phyloP scores from a whole-genome alignment of 2,113 vertebrate species.

The Cyrtonyx montezumae region DNA sequence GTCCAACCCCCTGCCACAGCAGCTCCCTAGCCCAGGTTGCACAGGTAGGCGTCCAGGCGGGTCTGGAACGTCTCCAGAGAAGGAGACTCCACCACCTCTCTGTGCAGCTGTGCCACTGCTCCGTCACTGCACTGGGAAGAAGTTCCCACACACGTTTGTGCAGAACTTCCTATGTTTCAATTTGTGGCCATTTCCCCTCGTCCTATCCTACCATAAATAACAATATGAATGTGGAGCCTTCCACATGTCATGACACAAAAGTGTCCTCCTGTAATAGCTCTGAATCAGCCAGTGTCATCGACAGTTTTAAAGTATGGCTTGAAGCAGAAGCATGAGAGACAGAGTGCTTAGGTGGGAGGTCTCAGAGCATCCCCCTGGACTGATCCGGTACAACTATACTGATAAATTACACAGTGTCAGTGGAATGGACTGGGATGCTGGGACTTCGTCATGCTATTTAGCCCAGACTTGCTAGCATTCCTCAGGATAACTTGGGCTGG shows the following conservation, averaged over 20 bases:
- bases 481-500: background rate
- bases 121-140: too few species aligned
- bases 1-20: too few species aligned
- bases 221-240: background rate
- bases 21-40: too few species aligned
- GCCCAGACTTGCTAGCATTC: rapidly evolving
- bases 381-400: background rate
- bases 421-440: background rate
- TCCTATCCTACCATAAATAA: background rate
- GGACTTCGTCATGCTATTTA: background rate
- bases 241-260: background rate
- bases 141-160: too few species aligned
- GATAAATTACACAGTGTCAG: background rate
- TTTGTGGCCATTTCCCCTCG: too few species aligned
- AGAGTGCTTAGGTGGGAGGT: background rate
- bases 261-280: background rate
- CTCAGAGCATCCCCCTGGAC: background rate
- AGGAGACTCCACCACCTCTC: too few species aligned
- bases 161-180: too few species aligned
- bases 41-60: too few species aligned
- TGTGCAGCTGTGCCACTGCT: too few species aligned
- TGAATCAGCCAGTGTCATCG: background rate
- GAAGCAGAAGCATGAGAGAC: background rate
- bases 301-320: background rate
- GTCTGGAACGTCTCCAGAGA: too few species aligned